Evolutionary conservation across 2,113 vertebrate genomes (phyloP), one percentile per base, ranked within the genome.

Genomic region (Microtus montanus): DNA sequence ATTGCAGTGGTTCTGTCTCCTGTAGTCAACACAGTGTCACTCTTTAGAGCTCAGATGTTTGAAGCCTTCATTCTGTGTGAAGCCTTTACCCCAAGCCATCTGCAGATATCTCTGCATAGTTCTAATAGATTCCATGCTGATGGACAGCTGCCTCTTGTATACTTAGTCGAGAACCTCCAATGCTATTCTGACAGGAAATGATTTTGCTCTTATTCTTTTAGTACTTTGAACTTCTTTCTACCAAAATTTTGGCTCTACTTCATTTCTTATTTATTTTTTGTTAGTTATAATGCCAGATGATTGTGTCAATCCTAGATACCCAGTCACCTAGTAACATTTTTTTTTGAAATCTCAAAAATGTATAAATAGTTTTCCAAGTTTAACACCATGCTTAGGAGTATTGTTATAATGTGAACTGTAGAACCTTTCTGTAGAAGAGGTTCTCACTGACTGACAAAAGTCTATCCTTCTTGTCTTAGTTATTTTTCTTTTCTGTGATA

Each of bases 21-120:
- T 78, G 7, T 44, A 88, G 79, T 87, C 85, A 90, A 54, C 61
- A 87, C 89, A 85, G 79, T 66, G 84, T 86, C 19, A 7, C 54
- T 92, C 71, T 93, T 95, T 79, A 87, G 91, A 94, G 68, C 54
- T 49, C 87, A 92, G 80, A 24, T 9, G 19, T 94, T 93, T 87
- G 20, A 85, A n/a, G 84, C 35, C 49, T 58, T 54, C 58, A 70
- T 15, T 33, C 94, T 70, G 90, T 1, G 2, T 44, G 95, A 88
- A 88, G 44, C 3, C 38, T 95, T 96, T 90, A 68, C 71, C 63
- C 74, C 24, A 83, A 73, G 33, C 61, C 44, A 49, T 54, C 63
- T 94, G 33, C 24, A n/a, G 20, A 58, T 61, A 68, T 75, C 80
- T 61, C 0, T 24, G 79, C 82, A 61, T 19, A 19, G 14, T 44